phyloP scores from a whole-genome alignment of 2,888 invertebrate species.

The Carterocephalus palaemon region DNA sequence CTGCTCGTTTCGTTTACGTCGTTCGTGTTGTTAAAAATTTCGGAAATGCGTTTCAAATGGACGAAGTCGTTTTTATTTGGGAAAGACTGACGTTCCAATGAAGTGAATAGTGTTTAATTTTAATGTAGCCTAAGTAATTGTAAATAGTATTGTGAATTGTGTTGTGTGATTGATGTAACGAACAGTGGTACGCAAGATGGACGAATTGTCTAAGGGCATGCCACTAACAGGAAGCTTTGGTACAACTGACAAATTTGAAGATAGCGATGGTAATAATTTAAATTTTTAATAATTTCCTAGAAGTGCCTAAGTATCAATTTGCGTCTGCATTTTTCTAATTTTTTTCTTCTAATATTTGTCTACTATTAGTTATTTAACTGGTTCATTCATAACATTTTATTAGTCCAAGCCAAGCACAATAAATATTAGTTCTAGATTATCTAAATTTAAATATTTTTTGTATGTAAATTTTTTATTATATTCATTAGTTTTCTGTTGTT shows the following conservation, averaged over 20 bases:
- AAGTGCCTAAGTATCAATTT: neutral
- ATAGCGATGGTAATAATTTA: conserved; percentile 65
- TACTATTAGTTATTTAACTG: too few species aligned
- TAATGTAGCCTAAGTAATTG: conserved; percentile 47
- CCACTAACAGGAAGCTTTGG: conserved; percentile 77
- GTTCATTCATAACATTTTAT: too few species aligned
- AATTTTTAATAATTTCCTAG: conserved; percentile 17
- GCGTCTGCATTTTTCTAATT: neutral
- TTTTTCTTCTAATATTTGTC: too few species aligned
- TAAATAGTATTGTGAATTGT: conserved; percentile 59
- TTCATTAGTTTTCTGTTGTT: too few species aligned
- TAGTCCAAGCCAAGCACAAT: too few species aligned
- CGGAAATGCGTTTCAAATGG: conserved; percentile 65
- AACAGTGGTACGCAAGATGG: conserved; percentile 77
- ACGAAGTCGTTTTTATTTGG: conserved; percentile 55
- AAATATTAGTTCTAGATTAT: too few species aligned
- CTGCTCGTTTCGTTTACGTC: conserved; percentile 48
- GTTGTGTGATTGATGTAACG: conserved; percentile 74
- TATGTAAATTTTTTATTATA: too few species aligned
- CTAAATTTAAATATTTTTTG: too few species aligned
- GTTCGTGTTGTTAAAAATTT: conserved; percentile 48
- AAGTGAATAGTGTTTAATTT: conserved; percentile 55
- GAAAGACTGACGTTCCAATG: conserved; percentile 54
- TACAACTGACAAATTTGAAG: conserved; percentile 74
- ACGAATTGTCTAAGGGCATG: conserved; percentile 79